Conservation (phyloP, 2,797 vertebrate genomes). For the Sciurus vulgaris region DNA sequence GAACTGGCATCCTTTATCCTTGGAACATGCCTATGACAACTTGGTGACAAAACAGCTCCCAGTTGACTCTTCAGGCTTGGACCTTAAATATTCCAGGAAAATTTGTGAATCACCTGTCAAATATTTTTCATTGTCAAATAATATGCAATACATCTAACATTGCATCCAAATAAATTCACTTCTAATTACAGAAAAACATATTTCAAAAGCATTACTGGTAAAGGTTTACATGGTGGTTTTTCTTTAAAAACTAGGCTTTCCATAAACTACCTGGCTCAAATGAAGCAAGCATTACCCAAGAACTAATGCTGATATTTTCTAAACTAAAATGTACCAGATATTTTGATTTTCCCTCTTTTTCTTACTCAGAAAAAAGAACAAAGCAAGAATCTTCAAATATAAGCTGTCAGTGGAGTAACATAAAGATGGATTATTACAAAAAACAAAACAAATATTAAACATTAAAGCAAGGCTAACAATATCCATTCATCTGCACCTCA, state of each 20-base stretch:
- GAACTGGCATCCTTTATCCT: background rate
- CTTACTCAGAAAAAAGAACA: constrained; percentile 39
- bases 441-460: background rate
- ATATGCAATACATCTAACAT: background rate
- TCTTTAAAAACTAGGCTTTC: constrained; percentile 16
- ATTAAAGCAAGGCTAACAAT: constrained; percentile 33
- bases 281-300: constrained; percentile 10
- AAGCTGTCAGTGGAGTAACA: constrained; percentile 32
- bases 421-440: constrained; percentile 34
- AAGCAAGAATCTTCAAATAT: constrained; percentile 52
- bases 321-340: background rate
- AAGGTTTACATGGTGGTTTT: background rate
- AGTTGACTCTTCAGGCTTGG: background rate
- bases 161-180: constrained; percentile 31
- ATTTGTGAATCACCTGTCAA: background rate
- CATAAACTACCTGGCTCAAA: background rate
- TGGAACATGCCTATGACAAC: background rate
- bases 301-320: background rate
- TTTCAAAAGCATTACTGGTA: constrained; percentile 26
- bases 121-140: constrained; percentile 53
- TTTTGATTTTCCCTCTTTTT: constrained; percentile 9
- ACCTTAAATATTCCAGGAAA: constrained; percentile 44
- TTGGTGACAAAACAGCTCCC: background rate
- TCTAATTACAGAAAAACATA: constrained; percentile 24
- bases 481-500: background rate